A percentile compares a stretch with the other conserved stretches of the same genome.
Evolutionary conservation across 2,888 invertebrate species (phyloP).

Genomic region (Drosophila merina): DNA sequence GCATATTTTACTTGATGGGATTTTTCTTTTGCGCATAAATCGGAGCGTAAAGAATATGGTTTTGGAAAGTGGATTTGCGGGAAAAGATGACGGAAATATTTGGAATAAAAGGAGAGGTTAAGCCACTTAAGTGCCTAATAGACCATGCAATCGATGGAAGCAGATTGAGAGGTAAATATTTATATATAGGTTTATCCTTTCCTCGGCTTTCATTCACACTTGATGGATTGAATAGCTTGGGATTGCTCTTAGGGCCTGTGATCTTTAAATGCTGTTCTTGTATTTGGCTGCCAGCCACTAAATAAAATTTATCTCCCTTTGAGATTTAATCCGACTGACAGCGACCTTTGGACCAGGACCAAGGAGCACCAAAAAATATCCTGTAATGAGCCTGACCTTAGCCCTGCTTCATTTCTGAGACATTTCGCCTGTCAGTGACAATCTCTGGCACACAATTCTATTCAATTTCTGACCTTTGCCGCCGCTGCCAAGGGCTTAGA

Average conservation of each 20-base stretch:
- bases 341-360: conserved; percentile 28
- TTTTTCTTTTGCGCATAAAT: conserved; percentile 62
- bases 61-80: conserved; percentile 13
- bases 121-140: conserved; percentile 38
- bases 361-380: conserved; percentile 12
- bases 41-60: conserved; percentile 30
- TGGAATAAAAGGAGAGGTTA: conserved; percentile 5
- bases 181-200: not conserved
- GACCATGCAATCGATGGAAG: conserved; percentile 21
- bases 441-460: conserved; percentile 23
- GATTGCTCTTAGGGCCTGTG: conserved; percentile 3
- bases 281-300: conserved; percentile 27
- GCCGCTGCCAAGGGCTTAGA: conserved; percentile 13
- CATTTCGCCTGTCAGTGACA: conserved; percentile 28
- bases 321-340: conserved; percentile 33
- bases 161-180: conserved; percentile 7
- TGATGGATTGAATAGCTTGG: conserved; percentile 6
- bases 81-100: not conserved
- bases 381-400: conserved; percentile 42
- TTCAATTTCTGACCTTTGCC: conserved; percentile 22
- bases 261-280: conserved; percentile 3
- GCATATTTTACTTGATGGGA: conserved; percentile 52
- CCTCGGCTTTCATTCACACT: not conserved
- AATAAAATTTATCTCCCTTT: conserved; percentile 31
- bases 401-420: conserved; percentile 5